Base-by-base conservation (phyloP, 2,113 vertebrate genomes). In the Stegastes partitus region DNA sequence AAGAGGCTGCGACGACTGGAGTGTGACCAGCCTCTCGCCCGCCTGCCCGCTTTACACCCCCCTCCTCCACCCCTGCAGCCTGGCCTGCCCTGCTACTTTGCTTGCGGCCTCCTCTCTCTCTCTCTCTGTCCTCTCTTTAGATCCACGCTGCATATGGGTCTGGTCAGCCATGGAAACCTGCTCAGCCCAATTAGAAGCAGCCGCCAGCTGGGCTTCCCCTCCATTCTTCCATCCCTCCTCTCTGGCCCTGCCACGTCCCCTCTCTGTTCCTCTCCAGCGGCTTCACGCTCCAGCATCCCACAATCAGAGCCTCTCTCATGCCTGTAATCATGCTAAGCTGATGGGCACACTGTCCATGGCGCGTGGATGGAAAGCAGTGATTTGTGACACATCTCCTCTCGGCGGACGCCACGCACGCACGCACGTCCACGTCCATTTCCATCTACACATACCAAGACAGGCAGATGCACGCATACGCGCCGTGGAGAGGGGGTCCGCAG, bases 121-220 rank as follows among this genome's bases (percentile, higher is more conserved):
- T 66, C 69, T 76, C 25, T 70, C 51, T n/a, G n/a, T n/a, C 70
- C 66, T 82, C 81, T 86, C 74, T 87, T 81, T 82, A 81, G 84
- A 89, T 72, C 80, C 58, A 22, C 58, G 9, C 79, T 79, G 84
- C 94, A 93, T 93, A 93, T 88, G 92, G 91, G 73, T 79, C 87
- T 88, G 91, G 84, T 93, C 92, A 93, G 88, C 92, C 91, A 84
- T 93, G 90, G 90, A 92, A 92, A 89, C 87, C 87, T 77, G 87
- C 91, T 89, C 89, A 77, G 87, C 62, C 91, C 93, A 95, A 95
- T 94, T 95, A 95, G 89, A 89, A 86, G 84, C 83, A 69, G 85
- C 73, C 72, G 83, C 93, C 92, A 93, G 93, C 93, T 94, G 94
- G 92, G 93, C 87, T 83, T 78, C 55, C 70, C 74, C 66, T 73